Conservation (phyloP, 2,113 vertebrate genomes). For the Tapirus terrestris region DNA sequence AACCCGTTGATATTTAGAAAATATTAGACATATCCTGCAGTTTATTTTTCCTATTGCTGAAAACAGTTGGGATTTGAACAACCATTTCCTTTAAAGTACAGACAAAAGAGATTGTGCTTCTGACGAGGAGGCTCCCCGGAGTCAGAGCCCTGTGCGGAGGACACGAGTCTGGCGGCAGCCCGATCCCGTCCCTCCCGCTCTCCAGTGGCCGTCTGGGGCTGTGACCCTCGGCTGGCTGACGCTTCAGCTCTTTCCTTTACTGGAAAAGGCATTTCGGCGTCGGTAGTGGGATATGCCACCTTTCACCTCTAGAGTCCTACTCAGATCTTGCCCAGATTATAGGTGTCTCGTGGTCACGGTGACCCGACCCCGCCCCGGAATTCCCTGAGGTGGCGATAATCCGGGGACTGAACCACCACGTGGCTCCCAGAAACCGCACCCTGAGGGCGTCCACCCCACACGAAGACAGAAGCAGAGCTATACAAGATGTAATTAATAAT, state of each 20-base stretch:
- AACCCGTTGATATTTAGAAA: slow-evolving; percentile 19
- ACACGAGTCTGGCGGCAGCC: not conserved
- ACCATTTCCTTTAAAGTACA: not conserved
- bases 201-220: not conserved
- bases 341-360: not conserved
- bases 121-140: not conserved
- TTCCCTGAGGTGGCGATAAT: not conserved
- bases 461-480: accelerated
- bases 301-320: not conserved
- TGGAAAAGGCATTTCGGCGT: not conserved
- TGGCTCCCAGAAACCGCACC: too few species aligned
- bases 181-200: not conserved
- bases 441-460: accelerated
- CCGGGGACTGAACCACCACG: accelerated
- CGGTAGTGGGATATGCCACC: not conserved
- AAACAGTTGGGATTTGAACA: slow-evolving; percentile 12
- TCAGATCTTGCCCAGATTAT: accelerated
- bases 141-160: not conserved
- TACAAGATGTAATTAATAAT: too few species aligned
- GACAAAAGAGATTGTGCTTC: not conserved
- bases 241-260: not conserved
- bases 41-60: not conserved
- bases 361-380: accelerated
- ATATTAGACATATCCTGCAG: not conserved
- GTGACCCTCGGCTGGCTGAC: not conserved